Evolutionary conservation across 2,888 invertebrate genomes (phyloP).

Genomic region (Protonemura montana): DNA sequence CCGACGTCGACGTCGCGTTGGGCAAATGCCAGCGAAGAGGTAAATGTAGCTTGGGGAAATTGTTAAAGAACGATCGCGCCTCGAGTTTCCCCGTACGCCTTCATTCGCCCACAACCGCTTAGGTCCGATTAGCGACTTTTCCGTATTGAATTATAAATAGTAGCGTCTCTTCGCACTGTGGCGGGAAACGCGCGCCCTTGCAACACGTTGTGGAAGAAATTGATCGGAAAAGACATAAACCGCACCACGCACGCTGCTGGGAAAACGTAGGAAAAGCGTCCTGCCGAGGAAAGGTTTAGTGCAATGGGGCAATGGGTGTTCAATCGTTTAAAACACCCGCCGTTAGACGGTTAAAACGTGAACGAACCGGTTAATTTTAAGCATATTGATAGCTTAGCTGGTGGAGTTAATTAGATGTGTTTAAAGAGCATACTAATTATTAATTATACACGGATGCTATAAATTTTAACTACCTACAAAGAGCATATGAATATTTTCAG

Average conservation of each 20-base stretch:
- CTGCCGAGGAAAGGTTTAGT: not conserved
- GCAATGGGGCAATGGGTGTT: not conserved
- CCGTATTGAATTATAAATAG: constrained; percentile 35
- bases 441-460: too few species aligned
- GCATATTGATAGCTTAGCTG: too few species aligned
- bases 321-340: not conserved
- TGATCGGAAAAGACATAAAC: constrained; percentile 20
- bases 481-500: too few species aligned
- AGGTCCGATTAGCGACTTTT: constrained; percentile 34
- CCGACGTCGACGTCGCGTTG: not conserved
- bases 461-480: too few species aligned
- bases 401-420: too few species aligned
- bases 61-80: constrained; percentile 37
- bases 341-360: not conserved
- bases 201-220: constrained; percentile 20
- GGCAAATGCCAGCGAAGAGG: constrained; percentile 14
- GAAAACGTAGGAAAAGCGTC: not conserved
- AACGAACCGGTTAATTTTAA: not conserved
- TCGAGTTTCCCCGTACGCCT: not conserved
- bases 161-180: not conserved
- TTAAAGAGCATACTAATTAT: too few species aligned
- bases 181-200: not conserved
- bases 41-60: constrained; percentile 41
- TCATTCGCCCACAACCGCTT: constrained; percentile 26
- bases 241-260: not conserved